A percentile compares a stretch with the other conserved stretches of the same genome.
Evolutionary conservation across 2,888 invertebrate species (phyloP).

Genomic region (Pristionchus exspectatus): DNA sequence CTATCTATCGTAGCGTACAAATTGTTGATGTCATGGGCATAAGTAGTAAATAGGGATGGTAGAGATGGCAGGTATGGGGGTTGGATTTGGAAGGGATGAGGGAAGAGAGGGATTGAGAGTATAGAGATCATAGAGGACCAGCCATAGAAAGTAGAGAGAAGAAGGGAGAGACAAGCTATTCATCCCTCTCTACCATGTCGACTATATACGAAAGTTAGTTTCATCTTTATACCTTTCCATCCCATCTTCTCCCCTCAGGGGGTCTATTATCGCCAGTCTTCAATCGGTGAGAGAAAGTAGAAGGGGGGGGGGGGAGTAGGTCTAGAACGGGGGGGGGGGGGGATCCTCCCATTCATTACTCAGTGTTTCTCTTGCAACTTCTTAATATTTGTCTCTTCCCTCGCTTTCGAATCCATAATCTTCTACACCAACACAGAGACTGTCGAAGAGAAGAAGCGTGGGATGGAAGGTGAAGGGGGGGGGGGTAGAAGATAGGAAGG

Average conservation of each 20-base stretch:
- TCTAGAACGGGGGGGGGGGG: not conserved
- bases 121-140: constrained; percentile 28
- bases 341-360: not conserved
- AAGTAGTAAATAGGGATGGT: constrained; percentile 25
- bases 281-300: not conserved
- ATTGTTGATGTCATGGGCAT: constrained; percentile 35
- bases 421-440: constrained; percentile 30
- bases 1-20: not conserved
- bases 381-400: constrained; percentile 44
- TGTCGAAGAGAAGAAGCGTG: constrained; percentile 10
- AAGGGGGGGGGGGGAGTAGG: not conserved
- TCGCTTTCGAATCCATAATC: constrained; percentile 18
- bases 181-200: constrained; percentile 25
- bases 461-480: not conserved
- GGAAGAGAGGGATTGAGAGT: constrained; percentile 34
- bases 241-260: not conserved
- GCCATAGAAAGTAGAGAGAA: constrained; percentile 30
- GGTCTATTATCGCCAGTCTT: constrained; percentile 8
- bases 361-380: constrained; percentile 40
- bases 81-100: constrained; percentile 45
- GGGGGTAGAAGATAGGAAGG: not conserved
- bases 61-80: constrained; percentile 13
- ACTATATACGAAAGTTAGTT: constrained; percentile 50
- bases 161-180: constrained; percentile 40
- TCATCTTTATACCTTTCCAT: constrained; percentile 10